Evolutionary conservation across 92 coral and sea anemone genomes (phyloP).

Genomic region (Actinostola sp.): DNA sequence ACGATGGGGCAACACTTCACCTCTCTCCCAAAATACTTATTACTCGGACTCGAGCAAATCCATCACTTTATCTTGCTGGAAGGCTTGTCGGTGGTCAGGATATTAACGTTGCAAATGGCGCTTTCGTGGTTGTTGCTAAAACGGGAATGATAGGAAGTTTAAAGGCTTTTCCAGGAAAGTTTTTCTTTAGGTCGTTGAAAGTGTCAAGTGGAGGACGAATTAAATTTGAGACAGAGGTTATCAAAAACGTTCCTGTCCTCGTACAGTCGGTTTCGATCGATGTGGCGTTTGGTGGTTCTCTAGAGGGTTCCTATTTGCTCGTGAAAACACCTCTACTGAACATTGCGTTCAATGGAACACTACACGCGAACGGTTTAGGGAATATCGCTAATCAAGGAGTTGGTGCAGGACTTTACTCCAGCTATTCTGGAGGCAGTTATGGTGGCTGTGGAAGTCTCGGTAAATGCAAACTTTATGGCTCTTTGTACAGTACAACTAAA

Average conservation of each 20-base stretch:
- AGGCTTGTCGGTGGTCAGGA: constrained; percentile 64
- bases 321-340: constrained; percentile 46
- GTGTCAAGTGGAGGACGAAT: constrained; percentile 61
- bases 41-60: constrained; percentile 46
- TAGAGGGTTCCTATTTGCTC: constrained; percentile 47
- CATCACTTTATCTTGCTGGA: constrained; percentile 62
- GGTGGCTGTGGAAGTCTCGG: constrained; percentile 66
- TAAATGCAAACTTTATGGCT: constrained; percentile 53
- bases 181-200: constrained; percentile 51
- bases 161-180: constrained; percentile 46
- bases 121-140: constrained; percentile 42
- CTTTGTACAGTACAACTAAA: constrained; percentile 43
- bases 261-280: constrained; percentile 51
- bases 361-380: constrained; percentile 53
- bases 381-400: constrained; percentile 39
- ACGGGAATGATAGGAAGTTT: constrained; percentile 59
- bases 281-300: constrained; percentile 55
- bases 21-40: constrained; percentile 59
- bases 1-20: constrained; percentile 33
- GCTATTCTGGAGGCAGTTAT: constrained; percentile 57
- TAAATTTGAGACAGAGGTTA: constrained; percentile 26
- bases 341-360: constrained; percentile 52
- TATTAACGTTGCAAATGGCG: constrained; percentile 49
- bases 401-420: constrained; percentile 45
- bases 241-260: constrained; percentile 32